phyloP scores from a whole-genome alignment of 2,113 vertebrate species.

The Rhegmatorhina hoffmannsi region DNA sequence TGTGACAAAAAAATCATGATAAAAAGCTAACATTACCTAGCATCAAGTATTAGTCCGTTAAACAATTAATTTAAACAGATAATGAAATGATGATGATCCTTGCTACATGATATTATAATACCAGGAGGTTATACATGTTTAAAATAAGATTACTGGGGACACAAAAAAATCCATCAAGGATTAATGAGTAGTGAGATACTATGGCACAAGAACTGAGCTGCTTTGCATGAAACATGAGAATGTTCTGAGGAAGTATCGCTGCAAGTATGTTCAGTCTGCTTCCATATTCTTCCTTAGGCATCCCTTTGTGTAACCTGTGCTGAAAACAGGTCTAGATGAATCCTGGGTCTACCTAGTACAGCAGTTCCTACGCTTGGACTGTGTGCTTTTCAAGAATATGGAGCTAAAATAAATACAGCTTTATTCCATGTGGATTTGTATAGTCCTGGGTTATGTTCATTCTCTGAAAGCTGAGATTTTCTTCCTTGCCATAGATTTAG shows the following conservation, averaged over 20 bases:
- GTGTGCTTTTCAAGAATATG: neutral
- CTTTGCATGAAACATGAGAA: neutral
- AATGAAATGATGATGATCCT: neutral
- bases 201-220: neutral
- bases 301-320: neutral
- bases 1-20: neutral
- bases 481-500: neutral
- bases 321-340: neutral
- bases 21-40: neutral
- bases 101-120: neutral
- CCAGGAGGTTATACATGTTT: neutral
- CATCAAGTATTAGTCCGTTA: neutral
- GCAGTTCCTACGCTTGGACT: neutral
- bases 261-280: neutral
- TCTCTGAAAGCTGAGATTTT: neutral
- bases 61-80: neutral
- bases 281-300: neutral
- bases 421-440: rapidly evolving
- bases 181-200: neutral
- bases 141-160: neutral
- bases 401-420: neutral
- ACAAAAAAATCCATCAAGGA: neutral
- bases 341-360: neutral
- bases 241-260: neutral
- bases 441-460: neutral